Evolutionary conservation across 1,140 invertebrate species (phyloP), one percentile per base, ranked within the genome.

Genomic region (Luehdorfia chinensis): DNA sequence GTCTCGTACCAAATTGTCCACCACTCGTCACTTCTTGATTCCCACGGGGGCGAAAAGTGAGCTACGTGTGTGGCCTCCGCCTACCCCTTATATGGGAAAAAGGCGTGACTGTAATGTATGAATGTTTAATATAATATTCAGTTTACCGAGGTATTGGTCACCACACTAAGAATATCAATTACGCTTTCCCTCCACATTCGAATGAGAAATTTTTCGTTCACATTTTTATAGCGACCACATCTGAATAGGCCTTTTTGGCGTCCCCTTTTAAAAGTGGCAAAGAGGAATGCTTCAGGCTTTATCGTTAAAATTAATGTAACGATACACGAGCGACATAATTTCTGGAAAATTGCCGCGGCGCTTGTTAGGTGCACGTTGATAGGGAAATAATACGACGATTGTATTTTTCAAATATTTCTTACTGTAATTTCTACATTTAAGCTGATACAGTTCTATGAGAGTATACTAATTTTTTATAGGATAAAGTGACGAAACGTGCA

Each of bases 291-390:
- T 69, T 60, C 53, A 47, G 60, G 72, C 56, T 71, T 75, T 68
- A 67, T 77, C 71, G 66, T 81, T 74, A 79, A 74, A 77, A 78
- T 78, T 78, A 81, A 81, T 81, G 75, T 78, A 53, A 76, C 62
- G 75, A 66, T 72, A 68, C 48, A 62, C 53, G 46, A 34, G 31
- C 31, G 39, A 48, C 30, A 33, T 34, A 49, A 47, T 62, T 41
- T 28, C 4, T 30, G 25, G 46, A 64, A 55, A 59, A 66, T 65
- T 48, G 36, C 19, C 41, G 47, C 16, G 32, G 32, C 39, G 18
- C 23, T 44, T 37, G 21, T 61, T 50, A 36, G 52, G 50, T n/a
- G n/a, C n/a, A n/a, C n/a, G n/a, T 55, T 52, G 39, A 43, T 28
- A 28, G 39, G 39, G 39, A 28, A 28, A 30, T 43, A 12, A 36